Conservation (phyloP, 2,888 invertebrate genomes). For the Noctua fimbriata region DNA sequence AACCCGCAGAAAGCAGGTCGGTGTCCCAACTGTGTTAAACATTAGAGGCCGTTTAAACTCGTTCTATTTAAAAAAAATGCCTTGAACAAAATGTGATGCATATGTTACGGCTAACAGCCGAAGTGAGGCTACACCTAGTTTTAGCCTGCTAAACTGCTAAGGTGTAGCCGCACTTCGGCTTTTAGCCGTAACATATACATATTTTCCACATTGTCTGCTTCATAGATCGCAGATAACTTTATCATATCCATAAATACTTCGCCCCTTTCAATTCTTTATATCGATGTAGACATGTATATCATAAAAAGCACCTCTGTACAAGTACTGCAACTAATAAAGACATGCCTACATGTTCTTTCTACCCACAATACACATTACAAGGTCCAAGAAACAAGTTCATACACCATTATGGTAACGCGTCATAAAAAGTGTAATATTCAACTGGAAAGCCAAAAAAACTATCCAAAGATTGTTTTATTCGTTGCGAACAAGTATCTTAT, state of each 20-base stretch:
- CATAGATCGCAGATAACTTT: neutral
- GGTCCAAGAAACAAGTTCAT: slow-evolving; percentile 58
- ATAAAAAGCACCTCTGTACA: slow-evolving; percentile 1
- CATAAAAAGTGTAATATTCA: slow-evolving; percentile 73
- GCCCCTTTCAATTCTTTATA: neutral
- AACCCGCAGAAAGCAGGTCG: neutral
- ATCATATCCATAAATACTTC: neutral
- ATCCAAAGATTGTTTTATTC: slow-evolving; percentile 75
- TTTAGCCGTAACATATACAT: neutral
- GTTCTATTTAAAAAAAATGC: neutral
- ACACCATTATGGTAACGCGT: slow-evolving; percentile 68
- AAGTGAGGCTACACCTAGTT: no score
- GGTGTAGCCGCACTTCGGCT: no score
- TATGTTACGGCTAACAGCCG: no score
- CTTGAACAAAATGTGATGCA: neutral
- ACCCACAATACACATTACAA: slow-evolving; percentile 45
- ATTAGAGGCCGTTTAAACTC: no score
- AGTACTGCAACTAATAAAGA: slow-evolving; percentile 33
- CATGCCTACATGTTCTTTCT: slow-evolving; percentile 2
- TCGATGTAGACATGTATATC: neutral
- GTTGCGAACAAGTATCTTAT: slow-evolving; percentile 73
- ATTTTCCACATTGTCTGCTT: neutral
- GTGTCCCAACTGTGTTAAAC: neutral
- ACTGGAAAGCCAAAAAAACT: slow-evolving; percentile 72
- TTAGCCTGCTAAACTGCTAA: no score